Percentiles rank a stretch among this genome's conserved stretches.
Evolutionary conservation across 2,113 vertebrate species (phyloP).

Genomic region (Percina caprodes): DNA sequence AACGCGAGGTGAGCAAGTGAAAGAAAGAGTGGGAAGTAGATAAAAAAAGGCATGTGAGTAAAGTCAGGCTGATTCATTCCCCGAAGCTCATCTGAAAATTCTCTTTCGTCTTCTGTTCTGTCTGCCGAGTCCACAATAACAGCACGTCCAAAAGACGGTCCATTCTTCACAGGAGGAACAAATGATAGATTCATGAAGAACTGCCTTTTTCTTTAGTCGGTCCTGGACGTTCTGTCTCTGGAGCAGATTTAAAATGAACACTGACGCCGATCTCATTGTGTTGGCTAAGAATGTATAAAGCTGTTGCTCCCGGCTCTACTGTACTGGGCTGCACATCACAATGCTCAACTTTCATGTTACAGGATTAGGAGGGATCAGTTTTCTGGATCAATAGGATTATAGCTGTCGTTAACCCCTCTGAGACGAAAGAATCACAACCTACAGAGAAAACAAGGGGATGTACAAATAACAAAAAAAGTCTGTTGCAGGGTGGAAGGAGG

Average conservation of each 20-base stretch:
- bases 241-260: conserved; percentile 26
- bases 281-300: conserved; percentile 33
- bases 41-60: conserved; percentile 20
- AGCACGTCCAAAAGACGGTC: neutral
- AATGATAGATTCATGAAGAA: conserved; percentile 46
- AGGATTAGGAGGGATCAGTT: conserved; percentile 69
- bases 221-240: conserved; percentile 7
- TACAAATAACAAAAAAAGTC: neutral
- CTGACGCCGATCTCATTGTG: neutral
- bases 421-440: conserved; percentile 34
- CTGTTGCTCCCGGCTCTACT: conserved; percentile 1
- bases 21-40: conserved; percentile 45
- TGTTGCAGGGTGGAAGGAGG: conserved; percentile 9
- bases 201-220: neutral
- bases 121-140: conserved; percentile 53
- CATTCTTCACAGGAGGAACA: conserved; percentile 40
- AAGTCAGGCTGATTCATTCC: conserved; percentile 60
- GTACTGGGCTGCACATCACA: conserved; percentile 11
- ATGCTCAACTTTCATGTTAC: conserved; percentile 48
- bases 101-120: conserved; percentile 50
- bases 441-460: conserved; percentile 8
- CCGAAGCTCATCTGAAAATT: conserved; percentile 57
- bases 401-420: conserved; percentile 51
- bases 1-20: conserved; percentile 47
- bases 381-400: conserved; percentile 71